These are phyloP conservation scores for Apogon talboti DNA, from an alignment of 2,797 vertebrate species.

Conservation along the genomic window DNA sequence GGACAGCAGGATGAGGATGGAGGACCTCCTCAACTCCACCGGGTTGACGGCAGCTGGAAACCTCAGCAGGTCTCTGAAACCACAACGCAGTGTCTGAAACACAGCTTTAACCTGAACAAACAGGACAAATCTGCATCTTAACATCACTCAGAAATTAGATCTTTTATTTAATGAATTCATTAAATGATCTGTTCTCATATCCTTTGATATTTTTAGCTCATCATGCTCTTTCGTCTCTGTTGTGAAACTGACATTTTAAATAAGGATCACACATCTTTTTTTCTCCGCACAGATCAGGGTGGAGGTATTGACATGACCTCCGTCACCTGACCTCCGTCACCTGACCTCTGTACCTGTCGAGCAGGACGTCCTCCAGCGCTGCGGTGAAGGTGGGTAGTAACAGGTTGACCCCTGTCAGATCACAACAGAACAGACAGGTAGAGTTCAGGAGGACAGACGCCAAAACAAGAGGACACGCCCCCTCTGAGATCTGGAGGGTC, in stretches of 20 bases:
- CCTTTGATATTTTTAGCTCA: no score
- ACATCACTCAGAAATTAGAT: no score
- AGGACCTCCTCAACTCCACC: constrained; percentile 91
- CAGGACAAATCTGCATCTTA: no score
- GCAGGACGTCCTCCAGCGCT: constrained; percentile 92
- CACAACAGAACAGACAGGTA: constrained; percentile 92
- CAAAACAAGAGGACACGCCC: constrained; percentile 87
- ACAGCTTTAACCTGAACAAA: no score
- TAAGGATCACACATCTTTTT: no score
- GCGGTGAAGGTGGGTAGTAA: constrained; percentile 92
- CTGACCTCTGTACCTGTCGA: constrained; percentile 86
- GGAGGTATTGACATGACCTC: no score
- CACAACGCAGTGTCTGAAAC: constrained; percentile 74
- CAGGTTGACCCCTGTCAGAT: constrained; percentile 92
- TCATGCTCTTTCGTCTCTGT: no score
- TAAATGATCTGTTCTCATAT: no score
- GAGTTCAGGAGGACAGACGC: constrained; percentile 94
- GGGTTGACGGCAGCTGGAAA: constrained; percentile 79
- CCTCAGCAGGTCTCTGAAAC: constrained; percentile 82
- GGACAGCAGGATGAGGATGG: constrained; percentile 91
- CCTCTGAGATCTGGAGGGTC: constrained; percentile 92
- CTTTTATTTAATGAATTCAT: no score
- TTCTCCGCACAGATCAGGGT: no score
- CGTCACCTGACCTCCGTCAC: no score
- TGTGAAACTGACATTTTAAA: no score